Evolutionary conservation across 2,113 vertebrate genomes (phyloP), one percentile per base, ranked within the genome.

Genomic region (Salvator merianae): DNA sequence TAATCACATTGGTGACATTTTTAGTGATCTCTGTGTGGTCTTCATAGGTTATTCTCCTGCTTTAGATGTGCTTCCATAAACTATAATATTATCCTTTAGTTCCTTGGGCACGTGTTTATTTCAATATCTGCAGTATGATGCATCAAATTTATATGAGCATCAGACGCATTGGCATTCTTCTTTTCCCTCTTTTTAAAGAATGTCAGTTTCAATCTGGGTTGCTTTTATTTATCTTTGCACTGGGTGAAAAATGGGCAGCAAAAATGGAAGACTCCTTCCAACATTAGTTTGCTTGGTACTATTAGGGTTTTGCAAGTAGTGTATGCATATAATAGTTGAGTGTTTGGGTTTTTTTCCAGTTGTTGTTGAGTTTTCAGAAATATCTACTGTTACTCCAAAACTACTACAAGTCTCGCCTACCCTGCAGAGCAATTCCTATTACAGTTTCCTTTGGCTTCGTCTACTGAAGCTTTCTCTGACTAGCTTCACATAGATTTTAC

Each of bases 161-260:
- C 91, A 14, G 93, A 85, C 88, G 86, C 90, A 87, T 77, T 87
- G 86, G 87, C 91, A 88, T 68, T 73, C 0, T 7, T 79, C 22
- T 40, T 85, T 83, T 66, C 72, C 43, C 80, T 83, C 80, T 70
- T 83, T 38, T 7, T 14, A 18, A 62, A 59, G 36, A 24, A n/a
- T 50, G 10, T 32, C 55, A 59, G 55, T 59, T 59, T 59, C 55
- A 59, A 20, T 59, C 4, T 59, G 18, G 55, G 14, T 4, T 59
- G 10, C 8, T 14, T 53, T 84, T 77, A 30, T 69, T 93, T 77
- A 76, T 87, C 88, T 91, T 89, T 90, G 62, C 84, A 5, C 89
- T 88, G 91, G 87, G 88, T 93, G 89, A 88, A 90, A 93, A 90
- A 88, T 83, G 92, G 77, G 86, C 89, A 82, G 77, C 65, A 82